Evolutionary conservation across 2,113 vertebrate species (phyloP), one percentile per base, ranked within the genome.

Genomic region (Sinosuthora webbiana): DNA sequence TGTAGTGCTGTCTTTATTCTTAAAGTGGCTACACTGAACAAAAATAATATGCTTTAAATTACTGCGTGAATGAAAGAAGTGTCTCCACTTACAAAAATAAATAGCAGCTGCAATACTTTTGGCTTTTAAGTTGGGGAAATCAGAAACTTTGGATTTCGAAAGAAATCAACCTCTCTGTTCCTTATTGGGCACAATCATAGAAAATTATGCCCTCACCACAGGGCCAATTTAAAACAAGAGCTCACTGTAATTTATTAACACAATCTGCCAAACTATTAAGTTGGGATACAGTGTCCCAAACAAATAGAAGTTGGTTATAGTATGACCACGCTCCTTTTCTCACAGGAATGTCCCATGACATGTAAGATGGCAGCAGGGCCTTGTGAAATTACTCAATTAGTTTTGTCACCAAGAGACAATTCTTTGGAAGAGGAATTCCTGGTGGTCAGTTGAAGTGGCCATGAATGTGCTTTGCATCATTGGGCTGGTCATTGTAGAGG

Each of bases 21-120:
- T 55, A 15, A 93, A 94, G 62, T 94, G 69, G 69, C 67, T 95
- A 88, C 71, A 67, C 42, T 14, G 64, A 97, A 79, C 49, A 96
- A 96, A 96, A 97, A 88, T 92, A 97, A 92, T 52, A 42, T 91
- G 79, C 85, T 96, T 96, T 71, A 94, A 87, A 91, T 93, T 82
- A 96, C 86, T 49, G 42, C 75, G 63, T 93, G 79, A 92, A 89
- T 92, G 42, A 60, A 95, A 93, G 83, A 80, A 83, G 70, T 81
- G 12, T 69, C 62, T 93, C 59, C 52, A 80, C 55, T 91, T 94
- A 90, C 44, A 81, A 91, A 94, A 95, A 94, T 53, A 87, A 94
- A 86, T n/a, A 96, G 82, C 55, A 71, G 10, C 41, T 96, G 64
- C 62, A 94, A 73, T 86, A 81, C 86, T 93, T 92, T 47, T 53